Percentiles rank a stretch among this genome's conserved stretches.
phyloP scores from a whole-genome alignment of 2,888 invertebrate genomes.

The Tryphoninae sp. region DNA sequence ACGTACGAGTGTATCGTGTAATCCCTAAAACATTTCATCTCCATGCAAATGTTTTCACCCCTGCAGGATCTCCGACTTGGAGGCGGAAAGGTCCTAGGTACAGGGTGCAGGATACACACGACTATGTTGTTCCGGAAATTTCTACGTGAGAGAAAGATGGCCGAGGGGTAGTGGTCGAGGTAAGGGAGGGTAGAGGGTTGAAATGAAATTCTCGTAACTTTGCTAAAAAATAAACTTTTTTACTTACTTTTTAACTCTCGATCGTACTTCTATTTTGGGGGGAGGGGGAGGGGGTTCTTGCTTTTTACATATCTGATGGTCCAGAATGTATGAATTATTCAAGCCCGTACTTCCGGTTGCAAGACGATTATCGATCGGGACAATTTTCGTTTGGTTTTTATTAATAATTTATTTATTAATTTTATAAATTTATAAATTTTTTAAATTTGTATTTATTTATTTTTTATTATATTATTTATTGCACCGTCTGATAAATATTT shows the following conservation, averaged over 20 bases:
- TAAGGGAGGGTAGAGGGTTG: no score
- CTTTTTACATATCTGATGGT: neutral
- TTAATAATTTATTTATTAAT: neutral
- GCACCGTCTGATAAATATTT: neutral
- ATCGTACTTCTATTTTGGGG: neutral
- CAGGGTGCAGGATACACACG: constrained; percentile 9
- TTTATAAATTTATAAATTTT: neutral
- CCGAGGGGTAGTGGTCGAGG: no score
- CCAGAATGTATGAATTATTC: constrained; percentile 26
- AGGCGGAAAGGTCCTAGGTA: neutral
- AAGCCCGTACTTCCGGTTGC: neutral
- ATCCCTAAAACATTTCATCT: constrained; percentile 49
- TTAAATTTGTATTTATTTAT: neutral
- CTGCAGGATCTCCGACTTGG: constrained; percentile 16
- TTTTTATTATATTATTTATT: neutral
- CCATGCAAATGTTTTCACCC: constrained; percentile 45
- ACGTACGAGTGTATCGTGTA: constrained; percentile 1
- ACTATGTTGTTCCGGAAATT: constrained; percentile 3
- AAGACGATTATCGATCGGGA: constrained; percentile 10
- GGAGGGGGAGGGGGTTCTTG: neutral
- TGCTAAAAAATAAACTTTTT: neutral
- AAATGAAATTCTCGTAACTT: constrained; percentile 21
- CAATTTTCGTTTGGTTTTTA: neutral
- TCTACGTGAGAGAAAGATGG: neutral
- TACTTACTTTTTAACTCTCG: neutral